phyloP scores from a whole-genome alignment of 1,140 invertebrate genomes.

The Drosophila sulfurigaster region DNA sequence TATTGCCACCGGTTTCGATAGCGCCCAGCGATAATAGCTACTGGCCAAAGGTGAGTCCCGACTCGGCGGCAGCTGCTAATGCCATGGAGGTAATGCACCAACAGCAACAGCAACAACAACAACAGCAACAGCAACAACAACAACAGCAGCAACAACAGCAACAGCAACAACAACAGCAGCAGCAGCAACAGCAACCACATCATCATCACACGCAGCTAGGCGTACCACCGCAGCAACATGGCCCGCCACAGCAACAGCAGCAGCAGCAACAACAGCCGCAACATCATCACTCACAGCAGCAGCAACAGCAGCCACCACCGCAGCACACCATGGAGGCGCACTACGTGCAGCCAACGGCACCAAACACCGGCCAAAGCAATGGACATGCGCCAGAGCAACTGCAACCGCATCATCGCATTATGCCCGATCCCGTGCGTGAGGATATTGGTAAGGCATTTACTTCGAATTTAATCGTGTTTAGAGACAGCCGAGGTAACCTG shows the following conservation, averaged over 20 bases:
- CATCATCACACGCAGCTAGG: slow-evolving; percentile 68
- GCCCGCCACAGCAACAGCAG: slow-evolving; percentile 63
- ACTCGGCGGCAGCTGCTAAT: slow-evolving; percentile 89
- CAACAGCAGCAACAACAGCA: slow-evolving; percentile 66
- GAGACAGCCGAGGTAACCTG: not conserved
- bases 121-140: slow-evolving; percentile 68
- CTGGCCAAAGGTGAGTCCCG: slow-evolving; percentile 92
- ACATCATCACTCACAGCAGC: slow-evolving; percentile 86
- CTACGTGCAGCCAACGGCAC: slow-evolving; percentile 66
- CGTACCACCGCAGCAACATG: slow-evolving; percentile 70
- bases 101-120: slow-evolving; percentile 87
- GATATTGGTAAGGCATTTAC: slow-evolving; percentile 85
- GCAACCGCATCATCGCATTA: slow-evolving; percentile 78
- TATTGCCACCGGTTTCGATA: slow-evolving; percentile 75
- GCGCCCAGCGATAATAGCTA: slow-evolving; percentile 89
- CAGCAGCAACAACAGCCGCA: slow-evolving; percentile 85
- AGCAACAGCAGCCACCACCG: slow-evolving; percentile 85
- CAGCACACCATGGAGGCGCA: slow-evolving; percentile 76
- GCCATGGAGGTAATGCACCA: slow-evolving; percentile 89
- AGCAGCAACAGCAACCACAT: slow-evolving; percentile 65
- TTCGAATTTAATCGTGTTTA: not conserved
- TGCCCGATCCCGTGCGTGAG: slow-evolving; percentile 84
- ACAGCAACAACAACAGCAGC: slow-evolving; percentile 60
- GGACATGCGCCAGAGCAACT: slow-evolving; percentile 75
- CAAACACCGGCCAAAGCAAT: slow-evolving; percentile 65